Evolutionary conservation across 1,140 invertebrate species (phyloP).

Genomic region (Psilanteris sp.): DNA sequence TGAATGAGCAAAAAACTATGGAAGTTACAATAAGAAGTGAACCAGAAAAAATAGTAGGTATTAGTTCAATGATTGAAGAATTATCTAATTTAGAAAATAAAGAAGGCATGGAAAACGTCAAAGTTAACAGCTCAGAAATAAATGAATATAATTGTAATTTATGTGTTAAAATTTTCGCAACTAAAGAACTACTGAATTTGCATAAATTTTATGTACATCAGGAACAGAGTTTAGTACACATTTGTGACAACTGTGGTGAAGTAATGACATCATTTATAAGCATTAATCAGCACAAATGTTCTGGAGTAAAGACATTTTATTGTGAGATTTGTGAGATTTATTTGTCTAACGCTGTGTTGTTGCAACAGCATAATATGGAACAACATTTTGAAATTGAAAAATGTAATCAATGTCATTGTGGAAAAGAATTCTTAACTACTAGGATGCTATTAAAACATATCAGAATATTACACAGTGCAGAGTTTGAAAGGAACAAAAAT

Average conservation of each 20-base stretch:
- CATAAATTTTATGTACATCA: slow-evolving; percentile 61
- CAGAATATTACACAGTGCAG: slow-evolving; percentile 5
- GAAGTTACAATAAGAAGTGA: not conserved
- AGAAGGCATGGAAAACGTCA: not conserved
- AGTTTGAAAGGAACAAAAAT: not conserved
- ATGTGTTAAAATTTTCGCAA: not conserved
- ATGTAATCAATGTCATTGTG: slow-evolving; percentile 30
- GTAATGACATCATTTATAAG: slow-evolving; percentile 37
- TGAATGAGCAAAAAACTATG: not conserved
- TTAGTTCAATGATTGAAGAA: slow-evolving; percentile 27
- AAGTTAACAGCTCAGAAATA: no score
- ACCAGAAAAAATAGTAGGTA: slow-evolving; percentile 27
- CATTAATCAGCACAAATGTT: slow-evolving; percentile 63
- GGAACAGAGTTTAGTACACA: slow-evolving; percentile 60
- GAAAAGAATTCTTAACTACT: slow-evolving; percentile 59
- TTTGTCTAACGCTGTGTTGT: slow-evolving; percentile 23
- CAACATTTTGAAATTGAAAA: slow-evolving; percentile 55
- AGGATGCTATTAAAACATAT: slow-evolving; percentile 61
- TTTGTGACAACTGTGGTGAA: slow-evolving; percentile 64
- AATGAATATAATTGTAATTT: not conserved
- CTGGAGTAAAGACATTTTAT: slow-evolving; percentile 23
- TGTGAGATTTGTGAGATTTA: slow-evolving; percentile 49
- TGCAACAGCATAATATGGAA: slow-evolving; percentile 56
- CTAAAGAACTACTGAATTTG: slow-evolving; percentile 3
- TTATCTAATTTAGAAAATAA: not conserved